Percentiles rank a stretch among this genome's conserved stretches.
Conservation (phyloP, 2,888 invertebrate genomes). For the Drosophila ustulata region DNA sequence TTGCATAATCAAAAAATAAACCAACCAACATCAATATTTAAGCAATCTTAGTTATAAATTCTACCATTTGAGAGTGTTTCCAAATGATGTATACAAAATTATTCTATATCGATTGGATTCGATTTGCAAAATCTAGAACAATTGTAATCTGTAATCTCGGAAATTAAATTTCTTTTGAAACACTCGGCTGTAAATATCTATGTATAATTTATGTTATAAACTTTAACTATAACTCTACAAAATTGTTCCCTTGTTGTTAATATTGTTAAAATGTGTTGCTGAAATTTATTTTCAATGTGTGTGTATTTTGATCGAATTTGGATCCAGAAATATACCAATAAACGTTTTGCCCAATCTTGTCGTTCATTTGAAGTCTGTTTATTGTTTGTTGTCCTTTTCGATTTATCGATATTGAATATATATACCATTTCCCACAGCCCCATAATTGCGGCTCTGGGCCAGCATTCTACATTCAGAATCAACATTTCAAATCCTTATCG, state of each 20-base stretch:
- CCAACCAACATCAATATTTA: conserved; percentile 30
- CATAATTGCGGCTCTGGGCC: conserved; percentile 2
- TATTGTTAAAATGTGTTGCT: conserved; percentile 60
- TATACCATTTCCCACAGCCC: conserved; percentile 3
- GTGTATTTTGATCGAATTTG: conserved; percentile 41
- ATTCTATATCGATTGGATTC: conserved; percentile 3
- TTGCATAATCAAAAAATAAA: conserved; percentile 33
- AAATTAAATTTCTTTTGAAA: conserved; percentile 30
- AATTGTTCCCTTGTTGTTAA: conserved; percentile 67
- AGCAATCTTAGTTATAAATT: conserved; percentile 34
- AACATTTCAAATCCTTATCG: conserved; percentile 41
- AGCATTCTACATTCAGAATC: conserved; percentile 27
- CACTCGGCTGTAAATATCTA: conserved; percentile 60
- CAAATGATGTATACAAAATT: conserved; percentile 35
- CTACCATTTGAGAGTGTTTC: conserved; percentile 55
- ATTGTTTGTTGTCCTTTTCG: conserved; percentile 51
- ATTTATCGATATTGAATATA: conserved; percentile 33
- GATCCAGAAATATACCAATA: conserved; percentile 35
- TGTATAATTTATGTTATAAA: conserved; percentile 47
- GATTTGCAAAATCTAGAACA: background rate
- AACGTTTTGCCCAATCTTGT: conserved; percentile 52
- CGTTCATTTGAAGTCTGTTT: conserved; percentile 59
- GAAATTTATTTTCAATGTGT: conserved; percentile 50
- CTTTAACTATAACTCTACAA: conserved; percentile 44
- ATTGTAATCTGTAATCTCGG: background rate